Conservation (phyloP, 2,888 invertebrate species). For the Leucophenga montana region DNA sequence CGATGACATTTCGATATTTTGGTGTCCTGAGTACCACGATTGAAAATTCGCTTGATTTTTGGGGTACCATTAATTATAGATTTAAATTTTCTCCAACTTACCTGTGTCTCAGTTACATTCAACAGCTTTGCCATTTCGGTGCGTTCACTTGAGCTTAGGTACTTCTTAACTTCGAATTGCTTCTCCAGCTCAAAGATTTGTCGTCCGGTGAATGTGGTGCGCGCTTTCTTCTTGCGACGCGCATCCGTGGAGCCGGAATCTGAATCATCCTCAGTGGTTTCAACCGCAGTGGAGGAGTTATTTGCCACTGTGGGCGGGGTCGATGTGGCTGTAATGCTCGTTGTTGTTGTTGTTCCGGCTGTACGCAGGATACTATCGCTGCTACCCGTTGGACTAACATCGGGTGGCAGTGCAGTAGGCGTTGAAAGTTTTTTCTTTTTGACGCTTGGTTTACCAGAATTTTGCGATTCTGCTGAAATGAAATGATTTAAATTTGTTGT, state of each 20-base stretch:
- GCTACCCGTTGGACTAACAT: constrained; percentile 64
- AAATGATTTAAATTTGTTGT: constrained; percentile 1
- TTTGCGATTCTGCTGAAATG: constrained; percentile 43
- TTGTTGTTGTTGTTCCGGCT: constrained; percentile 43
- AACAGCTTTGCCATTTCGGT: constrained; percentile 95
- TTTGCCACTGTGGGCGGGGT: constrained; percentile 12
- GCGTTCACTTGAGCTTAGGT: constrained; percentile 93
- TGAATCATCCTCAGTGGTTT: constrained; percentile 74
- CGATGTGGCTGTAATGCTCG: constrained; percentile 43
- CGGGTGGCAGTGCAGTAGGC: constrained; percentile 53
- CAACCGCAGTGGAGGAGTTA: constrained; percentile 42
- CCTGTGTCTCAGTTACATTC: constrained; percentile 97
- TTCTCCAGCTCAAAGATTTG: constrained; percentile 98
- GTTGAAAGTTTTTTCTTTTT: constrained; percentile 67
- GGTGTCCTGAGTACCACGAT: no score
- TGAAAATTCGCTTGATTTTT: no score
- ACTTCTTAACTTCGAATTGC: constrained; percentile 96
- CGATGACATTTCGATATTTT: no score
- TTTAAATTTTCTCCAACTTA: constrained; percentile 72
- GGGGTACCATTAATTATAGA: neutral
- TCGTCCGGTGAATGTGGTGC: constrained; percentile 95
- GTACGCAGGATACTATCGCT: constrained; percentile 64
- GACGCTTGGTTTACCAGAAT: constrained; percentile 57
- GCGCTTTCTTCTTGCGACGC: constrained; percentile 85
- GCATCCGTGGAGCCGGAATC: constrained; percentile 75